Conservation (phyloP, 2,113 vertebrate species). For the Aptenodytes forsteri region DNA sequence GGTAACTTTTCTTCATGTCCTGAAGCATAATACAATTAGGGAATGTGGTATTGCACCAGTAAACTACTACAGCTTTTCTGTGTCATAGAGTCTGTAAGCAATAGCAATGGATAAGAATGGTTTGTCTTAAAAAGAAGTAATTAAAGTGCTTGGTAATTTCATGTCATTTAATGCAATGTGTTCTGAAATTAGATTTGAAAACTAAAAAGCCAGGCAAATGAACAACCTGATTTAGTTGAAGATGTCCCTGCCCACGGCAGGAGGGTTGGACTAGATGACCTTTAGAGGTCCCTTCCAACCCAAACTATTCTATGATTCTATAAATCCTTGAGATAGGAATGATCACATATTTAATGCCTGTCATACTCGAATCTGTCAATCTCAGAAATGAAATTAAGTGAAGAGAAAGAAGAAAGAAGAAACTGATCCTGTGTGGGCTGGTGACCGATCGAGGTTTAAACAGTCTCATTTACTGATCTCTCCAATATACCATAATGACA, state of each 20-base stretch:
- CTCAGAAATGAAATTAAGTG: slow-evolving; percentile 21
- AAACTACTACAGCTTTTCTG: background rate
- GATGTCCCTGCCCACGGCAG: too few species aligned
- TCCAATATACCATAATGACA: slow-evolving; percentile 12
- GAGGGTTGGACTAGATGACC: too few species aligned
- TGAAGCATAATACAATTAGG: background rate
- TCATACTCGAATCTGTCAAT: slow-evolving; percentile 19
- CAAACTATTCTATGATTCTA: too few species aligned
- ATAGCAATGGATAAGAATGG: background rate
- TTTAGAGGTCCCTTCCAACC: too few species aligned
- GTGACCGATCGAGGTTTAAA: slow-evolving; percentile 11
- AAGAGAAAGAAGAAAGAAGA: background rate
- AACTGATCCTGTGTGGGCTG: slow-evolving; percentile 38
- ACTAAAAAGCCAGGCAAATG: slow-evolving; percentile 10
- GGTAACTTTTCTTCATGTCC: background rate
- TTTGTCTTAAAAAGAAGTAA: background rate
- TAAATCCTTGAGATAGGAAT: background rate
- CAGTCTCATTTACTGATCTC: slow-evolving; percentile 1
- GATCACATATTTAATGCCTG: slow-evolving; percentile 27
- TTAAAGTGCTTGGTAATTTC: slow-evolving; percentile 37
- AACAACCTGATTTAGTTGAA: too few species aligned
- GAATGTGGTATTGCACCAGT: background rate
- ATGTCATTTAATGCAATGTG: background rate
- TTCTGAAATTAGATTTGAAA: slow-evolving; percentile 39
- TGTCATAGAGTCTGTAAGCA: background rate